Percentiles rank a stretch among this genome's conserved stretches.
phyloP scores from a whole-genome alignment of 2,113 vertebrate genomes.

The Zosterops lateralis region DNA sequence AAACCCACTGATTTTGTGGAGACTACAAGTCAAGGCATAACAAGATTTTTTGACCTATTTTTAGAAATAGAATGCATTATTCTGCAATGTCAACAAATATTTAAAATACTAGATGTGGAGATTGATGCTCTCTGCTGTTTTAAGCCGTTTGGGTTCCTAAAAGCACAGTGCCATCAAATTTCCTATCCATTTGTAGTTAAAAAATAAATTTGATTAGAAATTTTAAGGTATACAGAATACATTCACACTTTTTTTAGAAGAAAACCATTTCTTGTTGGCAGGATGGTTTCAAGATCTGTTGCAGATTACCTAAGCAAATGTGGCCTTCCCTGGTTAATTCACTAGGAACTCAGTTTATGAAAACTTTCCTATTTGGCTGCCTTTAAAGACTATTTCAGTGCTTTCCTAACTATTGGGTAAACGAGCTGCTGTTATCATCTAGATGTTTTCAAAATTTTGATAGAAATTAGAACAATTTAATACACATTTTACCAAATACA shows the following conservation, averaged over 20 bases:
- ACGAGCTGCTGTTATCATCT: not conserved
- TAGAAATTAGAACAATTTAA: not conserved
- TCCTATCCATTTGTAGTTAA: not conserved
- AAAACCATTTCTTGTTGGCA: not conserved
- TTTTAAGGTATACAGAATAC: not conserved
- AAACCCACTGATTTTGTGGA: not conserved
- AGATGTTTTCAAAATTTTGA: not conserved
- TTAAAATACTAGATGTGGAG: not conserved
- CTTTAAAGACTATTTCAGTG: not conserved
- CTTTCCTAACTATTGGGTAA: not conserved
- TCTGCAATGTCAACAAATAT: not conserved
- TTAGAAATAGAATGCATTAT: not conserved
- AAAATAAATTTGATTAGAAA: not conserved
- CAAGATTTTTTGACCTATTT: not conserved
- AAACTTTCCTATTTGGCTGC: not conserved
- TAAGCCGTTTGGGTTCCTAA: not conserved
- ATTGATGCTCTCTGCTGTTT: not conserved
- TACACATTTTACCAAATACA: not conserved
- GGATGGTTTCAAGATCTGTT: not conserved
- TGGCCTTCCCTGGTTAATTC: not conserved
- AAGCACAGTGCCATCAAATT: not conserved
- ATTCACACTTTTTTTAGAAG: rapidly evolving
- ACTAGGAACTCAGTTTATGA: not conserved
- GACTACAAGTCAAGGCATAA: not conserved
- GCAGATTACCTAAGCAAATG: not conserved